Evolutionary conservation across 2,113 vertebrate species (phyloP), one percentile per base, ranked within the genome.

Genomic region (Seriola aureovittata): DNA sequence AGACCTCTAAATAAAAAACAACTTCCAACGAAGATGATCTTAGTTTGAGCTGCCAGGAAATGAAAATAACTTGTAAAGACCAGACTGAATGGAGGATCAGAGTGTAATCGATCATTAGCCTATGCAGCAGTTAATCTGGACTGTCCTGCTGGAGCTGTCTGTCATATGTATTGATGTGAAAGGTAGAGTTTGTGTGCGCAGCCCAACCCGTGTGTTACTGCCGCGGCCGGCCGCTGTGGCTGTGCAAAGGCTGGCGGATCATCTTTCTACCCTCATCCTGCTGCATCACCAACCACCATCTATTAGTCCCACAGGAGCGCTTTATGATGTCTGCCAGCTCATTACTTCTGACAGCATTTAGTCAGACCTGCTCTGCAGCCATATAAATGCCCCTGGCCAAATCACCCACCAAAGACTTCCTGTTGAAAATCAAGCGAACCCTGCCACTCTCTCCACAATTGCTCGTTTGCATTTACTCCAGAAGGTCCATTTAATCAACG

Each of bases 311-410:
- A 82, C 87, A 91, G 94, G 93, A 92, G 90, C 93, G 69, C 86
- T 96, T 95, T 96, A 93, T 95, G 88, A 93, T 95, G 95, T 93
- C 95, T 96, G 90, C 90, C 87, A 93, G 88, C 92, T 93, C 94
- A 96, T 97, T 96, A 95, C 92, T 97, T 96, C 94, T 85, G 92
- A 95, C 89, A 81, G 81, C 85, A 38, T 96, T 96, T 95, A 96
- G 95, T 95, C 92, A 93, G 92, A 88, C 90, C 91, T 93, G 88
- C 95, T 95, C 94, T 93, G 88, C 93, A 85, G 90, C 91, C 70
- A 72, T 91, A 83, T 95, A 93, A 96, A 96, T 90, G 92, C 88
- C 93, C 86, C 92, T n/a, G 63, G 81, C 81, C 93, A 93, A 96
- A 96, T 93, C 92, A 91, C 87, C 82, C 23, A 86, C 82, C 90